These are phyloP conservation scores for Sinhomidia bicolor DNA, from an alignment of 2,888 invertebrate species.

Conservation along the genomic window DNA sequence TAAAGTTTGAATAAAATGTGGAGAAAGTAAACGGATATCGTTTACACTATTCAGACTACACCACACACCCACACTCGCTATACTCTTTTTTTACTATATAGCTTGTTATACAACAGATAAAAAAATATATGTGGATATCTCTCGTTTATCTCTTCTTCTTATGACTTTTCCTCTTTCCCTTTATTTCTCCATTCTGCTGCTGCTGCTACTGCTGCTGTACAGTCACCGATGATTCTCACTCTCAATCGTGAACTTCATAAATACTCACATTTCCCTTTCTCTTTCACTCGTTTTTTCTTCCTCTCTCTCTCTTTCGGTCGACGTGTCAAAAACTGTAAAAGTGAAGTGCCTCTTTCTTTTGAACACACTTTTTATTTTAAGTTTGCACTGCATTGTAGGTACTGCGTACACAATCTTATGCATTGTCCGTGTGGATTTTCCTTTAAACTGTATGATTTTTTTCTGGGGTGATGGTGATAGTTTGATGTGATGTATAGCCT, in stretches of 20 bases:
- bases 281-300: too few relatives aligned
- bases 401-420: too few relatives aligned
- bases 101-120: too few relatives aligned
- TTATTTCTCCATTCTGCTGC: background rate
- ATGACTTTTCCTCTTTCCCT: background rate
- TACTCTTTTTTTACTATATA: too few relatives aligned
- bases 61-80: too few relatives aligned
- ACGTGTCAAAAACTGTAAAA: constrained; percentile 67
- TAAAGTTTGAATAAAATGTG: constrained; percentile 24
- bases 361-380: background rate
- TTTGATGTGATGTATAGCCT: constrained; percentile 39
- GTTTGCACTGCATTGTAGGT: background rate
- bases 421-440: constrained; percentile 6
- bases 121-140: too few relatives aligned
- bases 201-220: background rate
- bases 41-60: constrained; percentile 9
- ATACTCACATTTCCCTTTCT: constrained; percentile 38
- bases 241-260: constrained; percentile 47
- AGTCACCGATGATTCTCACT: constrained; percentile 11
- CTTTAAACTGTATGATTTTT: background rate
- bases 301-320: constrained; percentile 36
- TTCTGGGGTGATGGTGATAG: background rate
- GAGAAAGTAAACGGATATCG: constrained; percentile 41
- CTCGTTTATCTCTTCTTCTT: constrained; percentile 1
- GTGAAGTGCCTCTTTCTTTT: constrained; percentile 46